Base-by-base conservation (phyloP, 2,888 invertebrate genomes). In the Hylaea fasciaria region DNA sequence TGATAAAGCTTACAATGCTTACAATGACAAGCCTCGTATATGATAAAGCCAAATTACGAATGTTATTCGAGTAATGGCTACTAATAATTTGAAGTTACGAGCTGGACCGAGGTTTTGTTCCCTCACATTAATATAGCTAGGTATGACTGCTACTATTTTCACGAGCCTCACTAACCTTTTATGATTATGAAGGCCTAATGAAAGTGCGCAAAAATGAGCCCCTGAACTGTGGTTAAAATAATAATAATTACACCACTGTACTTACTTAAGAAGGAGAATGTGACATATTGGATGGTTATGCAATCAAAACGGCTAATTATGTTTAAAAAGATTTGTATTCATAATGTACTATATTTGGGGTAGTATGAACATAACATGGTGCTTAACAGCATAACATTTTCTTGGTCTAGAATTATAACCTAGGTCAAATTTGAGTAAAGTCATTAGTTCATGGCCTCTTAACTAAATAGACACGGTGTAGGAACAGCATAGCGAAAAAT, bases 181-280 rank as follows among this genome's bases (percentile, higher is more conserved):
- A 60, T 55, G 50, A 45, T 51, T 60, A 60, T 55, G 50, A 60
- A 40, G 46, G 55, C 41, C n/a, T 51, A 46, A 55, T 46, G 60
- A 22, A 50, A 55, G 39, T 46, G 29, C 39, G 48, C 12, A 13
- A 47, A 50, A 50, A 55, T 46, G 39, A 35, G 45, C 54, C 37
- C 17, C 45, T 55, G 48, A 39, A 51, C 28, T 46, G 22, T 32
- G 35, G 46, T 51, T 57, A 51, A 46, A 50, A 40, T 40, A 32
- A 32, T 43, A 45, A 2, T 45, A 29, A 7, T 14, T 40, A n/a
- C n/a, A n/a, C 12, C 1, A n/a, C 17, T 56, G 13, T 35, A 32
- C 28, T 32, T n/a, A n/a, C n/a, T n/a, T 22, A 13, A 22, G 41
- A 41, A 41, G 16, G 17, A 51, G 13, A 32, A n/a, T n/a, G n/a